Percentiles rank a stretch among this genome's conserved stretches.
Conservation (phyloP, 2,888 invertebrate species). For the Biston betularia region DNA sequence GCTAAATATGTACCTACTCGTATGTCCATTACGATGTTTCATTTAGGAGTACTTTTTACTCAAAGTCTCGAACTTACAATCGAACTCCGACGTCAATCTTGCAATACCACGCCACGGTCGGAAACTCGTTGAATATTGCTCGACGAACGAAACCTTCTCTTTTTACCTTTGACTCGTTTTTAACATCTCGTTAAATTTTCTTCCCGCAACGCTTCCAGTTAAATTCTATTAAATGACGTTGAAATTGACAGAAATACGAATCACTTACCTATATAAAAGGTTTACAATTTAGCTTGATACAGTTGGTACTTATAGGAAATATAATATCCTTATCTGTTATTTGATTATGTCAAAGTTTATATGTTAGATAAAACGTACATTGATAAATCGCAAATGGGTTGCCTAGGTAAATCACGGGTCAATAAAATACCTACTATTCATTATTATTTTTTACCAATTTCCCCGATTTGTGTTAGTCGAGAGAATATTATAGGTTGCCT, state of each 20-base stretch:
- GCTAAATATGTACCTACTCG: slow-evolving; percentile 4
- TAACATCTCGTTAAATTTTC: slow-evolving; percentile 58
- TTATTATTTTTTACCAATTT: too few species aligned
- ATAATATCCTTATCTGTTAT: too few species aligned
- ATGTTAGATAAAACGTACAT: too few species aligned
- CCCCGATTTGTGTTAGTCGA: too few species aligned
- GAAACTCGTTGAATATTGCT: slow-evolving; percentile 46
- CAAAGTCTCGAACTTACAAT: slow-evolving; percentile 29
- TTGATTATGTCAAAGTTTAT: too few species aligned
- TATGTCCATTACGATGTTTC: slow-evolving; percentile 22
- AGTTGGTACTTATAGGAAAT: too few species aligned
- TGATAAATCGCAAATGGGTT: too few species aligned
- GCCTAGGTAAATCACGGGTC: too few species aligned
- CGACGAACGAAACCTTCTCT: slow-evolving; percentile 45
- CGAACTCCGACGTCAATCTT: slow-evolving; percentile 38
- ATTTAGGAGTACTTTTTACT: slow-evolving; percentile 26
- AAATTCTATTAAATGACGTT: slow-evolving; percentile 39
- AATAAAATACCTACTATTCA: too few species aligned
- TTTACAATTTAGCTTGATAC: too few species aligned
- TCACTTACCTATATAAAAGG: neutral
- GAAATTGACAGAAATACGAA: slow-evolving; percentile 6
- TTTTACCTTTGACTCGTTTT: slow-evolving; percentile 55
- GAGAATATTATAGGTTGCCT: too few species aligned
- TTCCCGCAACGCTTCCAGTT: slow-evolving; percentile 44
- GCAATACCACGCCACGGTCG: slow-evolving; percentile 41